Percentiles rank a stretch among this genome's conserved stretches.
phyloP scores from a whole-genome alignment of 2,113 vertebrate species.

The Tricholaema leucomelas region DNA sequence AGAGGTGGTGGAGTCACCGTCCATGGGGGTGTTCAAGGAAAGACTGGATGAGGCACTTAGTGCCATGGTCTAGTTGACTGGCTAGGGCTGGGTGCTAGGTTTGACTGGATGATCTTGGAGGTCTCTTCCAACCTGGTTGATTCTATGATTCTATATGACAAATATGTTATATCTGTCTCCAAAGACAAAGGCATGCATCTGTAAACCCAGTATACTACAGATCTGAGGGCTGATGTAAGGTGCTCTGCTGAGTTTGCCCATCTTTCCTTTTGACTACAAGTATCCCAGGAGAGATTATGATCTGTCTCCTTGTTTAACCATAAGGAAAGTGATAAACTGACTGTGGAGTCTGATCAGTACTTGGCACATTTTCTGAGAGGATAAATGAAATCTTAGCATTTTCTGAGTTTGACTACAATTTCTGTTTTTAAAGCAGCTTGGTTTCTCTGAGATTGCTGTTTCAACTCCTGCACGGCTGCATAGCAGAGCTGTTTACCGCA shows the following conservation, averaged over 20 bases:
- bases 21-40: too few species aligned
- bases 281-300: conserved; percentile 51
- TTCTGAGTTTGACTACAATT: conserved; percentile 67
- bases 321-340: conserved; percentile 60
- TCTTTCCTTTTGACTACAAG: conserved; percentile 54
- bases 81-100: too few species aligned
- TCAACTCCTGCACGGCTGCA: conserved; percentile 44
- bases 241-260: conserved; percentile 49
- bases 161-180: neutral
- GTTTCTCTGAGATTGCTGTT: conserved; percentile 60
- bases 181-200: neutral
- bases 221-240: conserved; percentile 39
- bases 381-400: conserved; percentile 70
- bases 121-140: too few species aligned
- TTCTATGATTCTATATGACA: too few species aligned
- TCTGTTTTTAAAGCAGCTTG: conserved; percentile 68
- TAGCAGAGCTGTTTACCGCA: conserved; percentile 25
- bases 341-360: conserved; percentile 59
- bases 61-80: too few species aligned
- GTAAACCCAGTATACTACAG: conserved; percentile 36
- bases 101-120: too few species aligned
- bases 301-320: conserved; percentile 64
- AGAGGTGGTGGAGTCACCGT: too few species aligned
- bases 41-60: too few species aligned
- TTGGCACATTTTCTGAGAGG: conserved; percentile 69